Conservation (phyloP, 2,113 vertebrate species). For the Nestor notabilis region DNA sequence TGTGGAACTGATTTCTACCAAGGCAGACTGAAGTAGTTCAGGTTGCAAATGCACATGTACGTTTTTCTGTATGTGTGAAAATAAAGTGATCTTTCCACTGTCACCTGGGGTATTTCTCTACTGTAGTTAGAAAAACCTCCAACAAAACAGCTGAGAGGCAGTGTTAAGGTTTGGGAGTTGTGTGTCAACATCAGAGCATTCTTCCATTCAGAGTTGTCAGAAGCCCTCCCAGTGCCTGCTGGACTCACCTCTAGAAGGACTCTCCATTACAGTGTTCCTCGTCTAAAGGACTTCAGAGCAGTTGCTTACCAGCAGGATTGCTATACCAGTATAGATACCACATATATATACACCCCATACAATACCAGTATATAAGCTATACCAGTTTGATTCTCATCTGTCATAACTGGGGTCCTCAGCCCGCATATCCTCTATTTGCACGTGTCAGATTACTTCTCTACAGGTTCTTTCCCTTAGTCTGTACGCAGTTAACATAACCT, state of each 20-base stretch:
- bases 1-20: neutral
- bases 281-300: neutral
- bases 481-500: neutral
- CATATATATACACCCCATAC: neutral
- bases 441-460: neutral
- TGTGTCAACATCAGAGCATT: neutral
- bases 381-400: neutral
- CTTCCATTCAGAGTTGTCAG: rapidly evolving
- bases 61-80: neutral
- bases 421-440: neutral
- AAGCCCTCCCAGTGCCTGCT: neutral
- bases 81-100: neutral
- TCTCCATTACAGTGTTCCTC: neutral
- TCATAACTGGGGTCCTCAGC: neutral
- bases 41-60: neutral
- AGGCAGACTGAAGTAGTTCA: neutral
- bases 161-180: neutral
- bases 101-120: neutral
- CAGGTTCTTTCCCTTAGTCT: neutral
- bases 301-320: neutral
- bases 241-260: neutral
- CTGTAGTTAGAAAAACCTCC: neutral
- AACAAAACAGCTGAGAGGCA: neutral
- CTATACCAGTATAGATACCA: neutral
- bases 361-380: neutral